Evolutionary conservation across 2,113 vertebrate genomes (phyloP).

Genomic region (Piprites chloris): DNA sequence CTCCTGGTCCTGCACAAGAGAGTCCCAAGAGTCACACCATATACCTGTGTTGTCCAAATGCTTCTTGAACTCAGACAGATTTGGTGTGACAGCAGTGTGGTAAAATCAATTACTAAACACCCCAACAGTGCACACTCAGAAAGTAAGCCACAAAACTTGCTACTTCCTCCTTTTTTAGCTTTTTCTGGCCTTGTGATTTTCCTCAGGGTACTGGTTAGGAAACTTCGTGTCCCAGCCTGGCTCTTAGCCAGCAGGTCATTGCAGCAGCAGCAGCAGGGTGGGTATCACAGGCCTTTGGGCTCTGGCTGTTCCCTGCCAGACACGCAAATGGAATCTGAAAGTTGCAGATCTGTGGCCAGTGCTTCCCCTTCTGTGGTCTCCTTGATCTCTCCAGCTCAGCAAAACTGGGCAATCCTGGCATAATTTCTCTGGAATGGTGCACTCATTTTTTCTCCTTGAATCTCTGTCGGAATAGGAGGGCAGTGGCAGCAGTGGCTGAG

Average conservation of each 20-base stretch:
- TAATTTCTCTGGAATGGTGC: not conserved
- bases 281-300: rapidly evolving
- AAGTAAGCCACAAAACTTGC: not conserved
- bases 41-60: not conserved
- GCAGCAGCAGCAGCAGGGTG: not conserved
- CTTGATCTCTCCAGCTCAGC: not conserved
- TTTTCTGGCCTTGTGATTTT: not conserved
- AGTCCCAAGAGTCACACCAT: not conserved
- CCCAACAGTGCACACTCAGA: not conserved
- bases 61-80: not conserved
- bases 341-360: rapidly evolving
- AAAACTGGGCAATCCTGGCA: not conserved
- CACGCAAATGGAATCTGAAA: not conserved
- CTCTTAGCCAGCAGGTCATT: not conserved
- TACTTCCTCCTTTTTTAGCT: not conserved
- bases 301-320: not conserved
- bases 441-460: not conserved
- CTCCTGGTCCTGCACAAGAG: not conserved
- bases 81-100: not conserved
- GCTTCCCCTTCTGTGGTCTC: not conserved
- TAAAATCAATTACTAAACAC: not conserved
- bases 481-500: not conserved
- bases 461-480: not conserved
- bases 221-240: not conserved
- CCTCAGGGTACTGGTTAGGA: not conserved